A percentile compares a stretch with the other conserved stretches of the same genome.
phyloP scores from a whole-genome alignment of 2,888 invertebrate species.

The Cordylochernes scorpioides region DNA sequence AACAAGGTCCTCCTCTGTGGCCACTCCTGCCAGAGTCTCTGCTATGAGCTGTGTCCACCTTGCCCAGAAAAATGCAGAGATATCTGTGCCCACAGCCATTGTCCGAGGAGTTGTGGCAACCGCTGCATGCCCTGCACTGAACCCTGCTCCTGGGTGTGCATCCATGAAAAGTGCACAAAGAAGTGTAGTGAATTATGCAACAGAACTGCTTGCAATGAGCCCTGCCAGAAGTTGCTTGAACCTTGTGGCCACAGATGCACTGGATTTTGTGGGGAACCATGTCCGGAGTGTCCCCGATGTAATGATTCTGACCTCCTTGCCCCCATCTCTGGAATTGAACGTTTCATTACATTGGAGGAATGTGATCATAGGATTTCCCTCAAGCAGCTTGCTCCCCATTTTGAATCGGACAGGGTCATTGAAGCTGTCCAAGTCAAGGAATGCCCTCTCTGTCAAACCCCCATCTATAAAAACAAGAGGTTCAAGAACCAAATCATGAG shows the following conservation, averaged over 20 bases:
- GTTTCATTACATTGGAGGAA: slow-evolving; percentile 18
- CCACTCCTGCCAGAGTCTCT: slow-evolving; percentile 19
- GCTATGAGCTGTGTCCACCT: slow-evolving; percentile 19
- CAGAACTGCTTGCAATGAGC: slow-evolving; percentile 18
- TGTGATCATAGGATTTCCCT: slow-evolving; percentile 22
- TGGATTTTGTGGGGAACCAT: slow-evolving; percentile 43
- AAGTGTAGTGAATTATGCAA: slow-evolving; percentile 21
- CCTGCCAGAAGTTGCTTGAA: slow-evolving; percentile 18
- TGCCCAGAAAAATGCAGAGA: slow-evolving; percentile 19
- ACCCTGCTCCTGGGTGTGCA: slow-evolving; percentile 19
- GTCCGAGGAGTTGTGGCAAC: slow-evolving; percentile 19
- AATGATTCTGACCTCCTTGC: slow-evolving; percentile 16
- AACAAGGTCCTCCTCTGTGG: slow-evolving; percentile 16
- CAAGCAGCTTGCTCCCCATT: slow-evolving; percentile 8
- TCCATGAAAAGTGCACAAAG: slow-evolving; percentile 18
- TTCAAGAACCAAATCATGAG: slow-evolving; percentile 32
- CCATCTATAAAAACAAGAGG: slow-evolving; percentile 31
- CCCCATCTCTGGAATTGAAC: slow-evolving; percentile 16
- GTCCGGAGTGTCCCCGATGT: slow-evolving; percentile 33
- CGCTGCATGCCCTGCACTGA: slow-evolving; percentile 21
- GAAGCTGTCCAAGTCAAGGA: slow-evolving; percentile 8
- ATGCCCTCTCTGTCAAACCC: slow-evolving; percentile 14
- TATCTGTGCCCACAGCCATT: slow-evolving; percentile 21
- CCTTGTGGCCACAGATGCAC: slow-evolving; percentile 39
- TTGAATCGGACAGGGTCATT: slow-evolving; percentile 1